Evolutionary conservation across 2,888 invertebrate genomes (phyloP).

Genomic region (Trachelus troglodyta): DNA sequence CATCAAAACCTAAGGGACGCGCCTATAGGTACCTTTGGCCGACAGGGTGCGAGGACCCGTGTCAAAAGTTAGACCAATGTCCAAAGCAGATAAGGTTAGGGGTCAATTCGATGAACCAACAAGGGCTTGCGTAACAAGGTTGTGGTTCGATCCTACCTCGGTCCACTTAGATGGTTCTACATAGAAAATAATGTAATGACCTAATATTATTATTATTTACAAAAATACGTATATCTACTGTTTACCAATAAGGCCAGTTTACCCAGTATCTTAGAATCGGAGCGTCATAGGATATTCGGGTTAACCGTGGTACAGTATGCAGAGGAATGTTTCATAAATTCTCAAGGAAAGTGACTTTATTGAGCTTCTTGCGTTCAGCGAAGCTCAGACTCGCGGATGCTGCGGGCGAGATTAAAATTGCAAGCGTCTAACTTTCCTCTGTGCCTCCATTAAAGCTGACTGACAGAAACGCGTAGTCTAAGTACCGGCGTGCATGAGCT

Average conservation of each 20-base stretch:
- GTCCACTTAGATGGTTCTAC: background rate
- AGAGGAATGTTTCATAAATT: background rate
- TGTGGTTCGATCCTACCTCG: background rate
- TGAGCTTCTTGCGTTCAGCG: background rate
- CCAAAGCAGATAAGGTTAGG: slow-evolving; percentile 1
- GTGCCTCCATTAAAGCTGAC: background rate
- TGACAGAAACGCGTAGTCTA: background rate
- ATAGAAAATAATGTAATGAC: background rate
- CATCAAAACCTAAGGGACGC: background rate
- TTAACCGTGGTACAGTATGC: background rate
- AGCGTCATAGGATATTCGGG: background rate
- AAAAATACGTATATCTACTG: background rate
- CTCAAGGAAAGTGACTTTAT: background rate
- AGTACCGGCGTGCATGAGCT: background rate
- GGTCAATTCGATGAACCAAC: slow-evolving; percentile 1
- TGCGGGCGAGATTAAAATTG: background rate
- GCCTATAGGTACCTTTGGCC: background rate
- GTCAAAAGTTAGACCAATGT: slow-evolving; percentile 12
- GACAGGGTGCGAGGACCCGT: slow-evolving; percentile 5
- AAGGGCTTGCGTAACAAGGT: background rate
- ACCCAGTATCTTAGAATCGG: background rate
- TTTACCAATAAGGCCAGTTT: background rate
- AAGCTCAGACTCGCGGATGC: background rate
- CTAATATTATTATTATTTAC: background rate
- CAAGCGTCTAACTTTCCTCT: background rate